Conservation (phyloP, 2,113 vertebrate species). For the Petroica traversi region DNA sequence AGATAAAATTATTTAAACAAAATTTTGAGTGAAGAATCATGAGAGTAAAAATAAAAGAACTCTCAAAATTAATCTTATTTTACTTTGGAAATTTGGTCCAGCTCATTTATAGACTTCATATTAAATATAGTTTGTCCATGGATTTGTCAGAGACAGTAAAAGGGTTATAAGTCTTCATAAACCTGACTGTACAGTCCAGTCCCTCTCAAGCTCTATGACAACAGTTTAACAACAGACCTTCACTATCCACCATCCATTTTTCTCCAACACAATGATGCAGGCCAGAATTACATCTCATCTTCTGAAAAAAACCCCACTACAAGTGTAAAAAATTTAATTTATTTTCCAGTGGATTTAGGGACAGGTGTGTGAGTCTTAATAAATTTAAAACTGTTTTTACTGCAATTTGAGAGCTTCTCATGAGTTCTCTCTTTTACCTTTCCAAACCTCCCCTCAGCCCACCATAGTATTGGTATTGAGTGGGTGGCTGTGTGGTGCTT, state of each 20-base stretch:
- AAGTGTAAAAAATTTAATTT: not conserved
- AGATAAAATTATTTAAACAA: not conserved
- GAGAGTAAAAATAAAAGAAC: not conserved
- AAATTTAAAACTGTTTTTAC: not conserved
- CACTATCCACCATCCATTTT: not conserved
- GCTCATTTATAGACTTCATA: not conserved
- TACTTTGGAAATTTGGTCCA: not conserved
- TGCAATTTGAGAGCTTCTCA: rapidly evolving
- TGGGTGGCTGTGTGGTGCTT: not conserved
- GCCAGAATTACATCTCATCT: not conserved
- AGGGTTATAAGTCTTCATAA: not conserved
- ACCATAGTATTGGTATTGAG: rapidly evolving
- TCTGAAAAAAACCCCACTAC: rapidly evolving
- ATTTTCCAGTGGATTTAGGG: not conserved
- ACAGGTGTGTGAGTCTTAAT: not conserved
- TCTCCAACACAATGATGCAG: not conserved
- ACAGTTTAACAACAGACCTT: not conserved
- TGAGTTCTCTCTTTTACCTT: not conserved
- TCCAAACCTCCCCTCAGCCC: not conserved
- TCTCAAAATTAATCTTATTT: rapidly evolving
- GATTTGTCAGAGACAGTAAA: not conserved
- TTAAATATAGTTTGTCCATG: not conserved
- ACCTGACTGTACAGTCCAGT: not conserved
- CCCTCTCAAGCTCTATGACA: rapidly evolving
- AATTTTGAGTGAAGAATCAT: not conserved